A percentile compares a stretch with the other conserved stretches of the same genome.
Evolutionary conservation across 1,140 invertebrate genomes (phyloP).

Genomic region (Protaetia brevitarsis): DNA sequence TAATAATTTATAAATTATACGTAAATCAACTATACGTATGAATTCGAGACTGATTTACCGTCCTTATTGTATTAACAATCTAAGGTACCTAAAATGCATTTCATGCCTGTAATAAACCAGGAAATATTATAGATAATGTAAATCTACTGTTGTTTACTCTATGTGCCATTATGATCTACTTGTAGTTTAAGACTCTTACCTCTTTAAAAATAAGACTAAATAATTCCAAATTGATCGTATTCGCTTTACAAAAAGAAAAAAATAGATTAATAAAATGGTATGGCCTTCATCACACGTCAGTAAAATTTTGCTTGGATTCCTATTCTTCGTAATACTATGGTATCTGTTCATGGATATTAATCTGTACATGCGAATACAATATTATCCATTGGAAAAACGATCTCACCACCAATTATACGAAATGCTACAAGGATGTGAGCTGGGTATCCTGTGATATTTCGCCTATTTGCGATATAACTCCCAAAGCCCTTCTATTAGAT

Average conservation of each 20-base stretch:
- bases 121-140: too few species aligned
- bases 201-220: too few species aligned
- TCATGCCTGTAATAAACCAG: too few species aligned
- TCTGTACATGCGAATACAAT: conserved; percentile 58
- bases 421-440: conserved; percentile 54
- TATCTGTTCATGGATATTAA: conserved; percentile 60
- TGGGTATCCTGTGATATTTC: conserved; percentile 66
- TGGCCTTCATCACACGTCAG: conserved; percentile 58
- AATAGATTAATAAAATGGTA: conserved; percentile 50
- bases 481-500: conserved; percentile 71
- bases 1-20: background rate
- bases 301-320: conserved; percentile 53
- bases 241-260: background rate
- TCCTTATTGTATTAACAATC: conserved; percentile 13
- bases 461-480: conserved; percentile 70
- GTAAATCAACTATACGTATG: background rate
- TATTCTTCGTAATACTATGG: conserved; percentile 54
- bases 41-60: conserved; percentile 18
- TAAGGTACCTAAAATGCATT: background rate
- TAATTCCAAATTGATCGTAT: conserved; percentile 15
- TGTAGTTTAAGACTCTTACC: too few species aligned
- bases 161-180: too few species aligned
- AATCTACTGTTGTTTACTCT: too few species aligned
- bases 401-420: conserved; percentile 30
- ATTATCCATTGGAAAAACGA: conserved; percentile 53